Evolutionary conservation across 1,140 invertebrate species (phyloP).

Genomic region (Augochlora pura): DNA sequence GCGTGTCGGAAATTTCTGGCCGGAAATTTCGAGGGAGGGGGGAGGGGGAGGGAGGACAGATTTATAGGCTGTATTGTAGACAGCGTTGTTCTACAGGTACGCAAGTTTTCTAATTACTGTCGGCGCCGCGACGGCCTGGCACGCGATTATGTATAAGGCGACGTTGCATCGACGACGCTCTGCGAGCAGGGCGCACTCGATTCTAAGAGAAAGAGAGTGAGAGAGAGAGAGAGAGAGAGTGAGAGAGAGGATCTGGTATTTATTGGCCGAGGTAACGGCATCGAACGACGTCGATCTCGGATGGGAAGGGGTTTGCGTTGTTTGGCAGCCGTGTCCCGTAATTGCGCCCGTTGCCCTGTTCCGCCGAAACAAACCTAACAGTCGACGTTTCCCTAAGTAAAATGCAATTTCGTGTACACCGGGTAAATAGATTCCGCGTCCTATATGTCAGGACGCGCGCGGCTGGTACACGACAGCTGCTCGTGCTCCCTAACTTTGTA

Average conservation of each 20-base stretch:
- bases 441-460: background rate
- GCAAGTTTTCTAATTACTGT: constrained; percentile 27
- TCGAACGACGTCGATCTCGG: constrained; percentile 1
- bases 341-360: background rate
- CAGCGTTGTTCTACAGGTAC: background rate
- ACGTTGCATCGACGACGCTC: background rate
- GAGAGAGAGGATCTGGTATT: too few relatives aligned
- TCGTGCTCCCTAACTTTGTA: background rate
- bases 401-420: background rate
- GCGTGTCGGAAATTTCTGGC: too few relatives aligned
- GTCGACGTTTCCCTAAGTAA: background rate
- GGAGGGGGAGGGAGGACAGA: background rate
- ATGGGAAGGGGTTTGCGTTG: background rate
- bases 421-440: background rate
- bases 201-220: too few relatives aligned
- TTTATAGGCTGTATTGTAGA: background rate
- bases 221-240: too few relatives aligned
- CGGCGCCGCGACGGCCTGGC: background rate
- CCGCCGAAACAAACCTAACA: background rate
- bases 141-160: constrained; percentile 17
- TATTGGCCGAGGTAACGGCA: background rate
- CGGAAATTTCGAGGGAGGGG: too few relatives aligned
- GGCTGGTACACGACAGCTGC: background rate
- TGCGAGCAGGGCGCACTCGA: too few relatives aligned
- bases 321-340: background rate